Base-by-base conservation (phyloP, 2,888 invertebrate genomes). In the Phyllotreta cruciferae region DNA sequence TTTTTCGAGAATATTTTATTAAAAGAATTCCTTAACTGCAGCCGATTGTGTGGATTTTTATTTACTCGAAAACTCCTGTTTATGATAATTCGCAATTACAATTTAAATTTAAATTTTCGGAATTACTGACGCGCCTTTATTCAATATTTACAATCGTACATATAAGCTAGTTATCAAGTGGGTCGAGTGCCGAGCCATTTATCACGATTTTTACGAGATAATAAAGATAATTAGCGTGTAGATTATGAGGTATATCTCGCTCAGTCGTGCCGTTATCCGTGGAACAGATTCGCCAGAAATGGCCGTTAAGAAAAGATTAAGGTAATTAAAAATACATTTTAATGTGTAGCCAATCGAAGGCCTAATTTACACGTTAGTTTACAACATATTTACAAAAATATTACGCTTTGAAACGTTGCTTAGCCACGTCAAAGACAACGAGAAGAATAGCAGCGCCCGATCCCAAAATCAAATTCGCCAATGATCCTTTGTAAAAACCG, bases 141-240 rank as follows among this genome's bases (percentile, higher is more conserved):
- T 24, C 24, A 24, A 35, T 35, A 49, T 49, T 49, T 49, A 49
- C 35, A 49, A 49, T 24, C 47, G n/a, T 3, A 24, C 9, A 47
- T 24, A 24, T 24, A 24, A n/a, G 36, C n/a, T 24, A 3, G 24
- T 57, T 57, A 57, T 58, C 42, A 58, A 58, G 50, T 58, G 36
- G 58, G 58, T 58, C 58, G 58, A 34, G 34, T 37, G 9, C 14
- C 9, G 24, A 57, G 11, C 52, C 5, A n/a, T 57, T 57, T 57
- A 57, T 56, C 56, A 45, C 13, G 36, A 56, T 44, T 44, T 56
- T 57, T 47, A 57, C 49, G 49, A 57, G 56, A 57, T 57, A 57
- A 57, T 57, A 57, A 57, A 57, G 47, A 57, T 57, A 49, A 49
- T 49, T 49, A 57, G 24, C 47, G 39, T 38, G 49, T 57, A 47